Evolutionary conservation across 2,888 invertebrate species (phyloP).

Genomic region (Morpho deidamia): DNA sequence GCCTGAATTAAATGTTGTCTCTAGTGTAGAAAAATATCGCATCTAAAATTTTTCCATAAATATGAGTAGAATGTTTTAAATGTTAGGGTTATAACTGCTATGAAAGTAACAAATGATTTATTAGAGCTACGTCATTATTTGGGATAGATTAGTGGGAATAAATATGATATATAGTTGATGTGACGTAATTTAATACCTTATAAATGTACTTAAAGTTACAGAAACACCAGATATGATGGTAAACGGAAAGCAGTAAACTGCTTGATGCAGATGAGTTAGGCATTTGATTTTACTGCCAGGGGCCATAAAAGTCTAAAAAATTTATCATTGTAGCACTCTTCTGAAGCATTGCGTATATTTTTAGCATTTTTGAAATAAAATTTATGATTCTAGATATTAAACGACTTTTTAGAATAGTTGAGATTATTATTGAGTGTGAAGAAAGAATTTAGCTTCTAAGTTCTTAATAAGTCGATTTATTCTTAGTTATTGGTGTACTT

Average conservation of each 20-base stretch:
- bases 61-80: slow-evolving; percentile 33
- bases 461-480: slow-evolving; percentile 12
- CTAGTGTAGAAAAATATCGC: slow-evolving; percentile 11
- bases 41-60: slow-evolving; percentile 26
- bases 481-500: slow-evolving; percentile 9
- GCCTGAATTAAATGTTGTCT: slow-evolving; percentile 25
- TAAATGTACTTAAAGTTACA: slow-evolving; percentile 61
- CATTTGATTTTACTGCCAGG: slow-evolving; percentile 57
- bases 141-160: slow-evolving; percentile 58
- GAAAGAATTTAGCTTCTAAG: slow-evolving; percentile 11
- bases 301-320: slow-evolving; percentile 50
- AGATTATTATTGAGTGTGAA: slow-evolving; percentile 14
- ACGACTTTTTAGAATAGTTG: slow-evolving; percentile 15
- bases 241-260: slow-evolving; percentile 41
- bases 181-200: slow-evolving; percentile 37
- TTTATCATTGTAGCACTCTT: slow-evolving; percentile 33
- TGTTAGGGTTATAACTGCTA: slow-evolving; percentile 33
- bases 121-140: slow-evolving; percentile 60
- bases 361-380: slow-evolving; percentile 18
- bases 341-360: slow-evolving; percentile 23
- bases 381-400: slow-evolving; percentile 21
- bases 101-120: slow-evolving; percentile 67
- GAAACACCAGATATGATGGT: slow-evolving; percentile 26
- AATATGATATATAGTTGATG: slow-evolving; percentile 32
- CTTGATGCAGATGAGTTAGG: slow-evolving; percentile 43